phyloP scores from a whole-genome alignment of 2,888 invertebrate genomes.

The Drosophila aldrichi region DNA sequence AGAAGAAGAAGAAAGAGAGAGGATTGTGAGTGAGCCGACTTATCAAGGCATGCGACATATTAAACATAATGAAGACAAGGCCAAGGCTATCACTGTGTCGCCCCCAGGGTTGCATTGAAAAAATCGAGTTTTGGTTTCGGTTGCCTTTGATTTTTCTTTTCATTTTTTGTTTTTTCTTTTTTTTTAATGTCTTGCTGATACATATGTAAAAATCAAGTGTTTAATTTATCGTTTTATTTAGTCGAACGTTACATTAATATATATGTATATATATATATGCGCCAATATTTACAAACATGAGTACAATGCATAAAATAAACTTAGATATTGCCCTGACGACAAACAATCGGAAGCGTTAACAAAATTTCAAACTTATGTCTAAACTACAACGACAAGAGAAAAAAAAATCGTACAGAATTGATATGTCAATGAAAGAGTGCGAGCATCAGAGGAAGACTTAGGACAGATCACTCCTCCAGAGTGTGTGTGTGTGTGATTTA shows the following conservation, averaged over 20 bases:
- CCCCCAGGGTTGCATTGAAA: conserved; percentile 27
- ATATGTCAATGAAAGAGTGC: conserved; percentile 40
- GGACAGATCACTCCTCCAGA: conserved; percentile 19
- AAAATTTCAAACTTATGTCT: conserved; percentile 44
- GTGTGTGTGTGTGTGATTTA: conserved; percentile 25
- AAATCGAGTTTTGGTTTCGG: conserved; percentile 27
- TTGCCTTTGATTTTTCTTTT: conserved; percentile 34
- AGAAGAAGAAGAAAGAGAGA: conserved; percentile 20
- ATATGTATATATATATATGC: conserved; percentile 46
- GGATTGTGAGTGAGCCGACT: conserved; percentile 30
- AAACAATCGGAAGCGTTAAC: conserved; percentile 43
- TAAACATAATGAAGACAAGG: conserved; percentile 21
- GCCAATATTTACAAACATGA: conserved; percentile 79
- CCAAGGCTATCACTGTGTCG: conserved; percentile 24
- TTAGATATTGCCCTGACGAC: conserved; percentile 56
- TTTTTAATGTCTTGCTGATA: conserved; percentile 25
- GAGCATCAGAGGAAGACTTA: conserved; percentile 35
- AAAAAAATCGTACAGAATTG: conserved; percentile 39
- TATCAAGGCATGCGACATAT: conserved; percentile 13
- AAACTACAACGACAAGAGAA: conserved; percentile 39
- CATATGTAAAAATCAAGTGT: conserved; percentile 17
- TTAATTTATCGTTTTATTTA: conserved; percentile 44
- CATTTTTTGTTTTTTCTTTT: neutral
- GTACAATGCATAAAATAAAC: conserved; percentile 53
- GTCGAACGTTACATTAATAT: conserved; percentile 35